Evolutionary conservation across 2,888 invertebrate species (phyloP).

Genomic region (Melipona bicolor): DNA sequence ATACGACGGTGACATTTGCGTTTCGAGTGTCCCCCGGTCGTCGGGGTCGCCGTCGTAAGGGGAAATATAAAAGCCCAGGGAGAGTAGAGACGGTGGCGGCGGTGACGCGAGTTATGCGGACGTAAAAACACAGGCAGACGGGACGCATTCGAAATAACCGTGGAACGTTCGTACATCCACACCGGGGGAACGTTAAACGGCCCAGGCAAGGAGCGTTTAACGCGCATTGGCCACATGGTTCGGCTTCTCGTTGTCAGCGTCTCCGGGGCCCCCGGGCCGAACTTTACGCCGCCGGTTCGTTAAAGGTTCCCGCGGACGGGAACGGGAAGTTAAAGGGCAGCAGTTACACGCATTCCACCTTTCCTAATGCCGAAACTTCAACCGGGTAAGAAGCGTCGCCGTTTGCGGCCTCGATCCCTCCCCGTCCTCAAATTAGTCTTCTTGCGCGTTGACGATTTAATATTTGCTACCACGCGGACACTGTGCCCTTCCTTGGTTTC

Average conservation of each 20-base stretch:
- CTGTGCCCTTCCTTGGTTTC: neutral
- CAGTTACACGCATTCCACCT: conserved; percentile 61
- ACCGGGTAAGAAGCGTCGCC: conserved; percentile 48
- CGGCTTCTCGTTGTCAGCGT: conserved; percentile 68
- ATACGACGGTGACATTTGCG: conserved; percentile 28
- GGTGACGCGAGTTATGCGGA: conserved; percentile 53
- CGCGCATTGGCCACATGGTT: conserved; percentile 72
- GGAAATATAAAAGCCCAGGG: conserved; percentile 36
- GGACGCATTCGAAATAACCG: conserved; percentile 70
- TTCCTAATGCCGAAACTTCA: conserved; percentile 59
- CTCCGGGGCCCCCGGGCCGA: conserved; percentile 20
- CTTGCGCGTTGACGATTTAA: conserved; percentile 52
- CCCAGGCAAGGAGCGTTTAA: conserved; percentile 57
- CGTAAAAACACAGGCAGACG: conserved; percentile 60
- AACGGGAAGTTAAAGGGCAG: conserved; percentile 59
- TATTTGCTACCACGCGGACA: conserved; percentile 21
- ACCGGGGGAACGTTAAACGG: conserved; percentile 67
- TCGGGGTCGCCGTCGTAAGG: neutral
- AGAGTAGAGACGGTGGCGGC: conserved; percentile 16
- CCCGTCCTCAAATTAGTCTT: conserved; percentile 41
- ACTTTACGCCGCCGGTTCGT: conserved; percentile 63
- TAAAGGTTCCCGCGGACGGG: conserved; percentile 47
- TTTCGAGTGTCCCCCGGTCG: neutral
- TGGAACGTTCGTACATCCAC: conserved; percentile 66
- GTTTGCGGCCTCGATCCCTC: conserved; percentile 35